A percentile compares a stretch with the other conserved stretches of the same genome.
phyloP scores from a whole-genome alignment of 2,797 vertebrate species.

The Eurystomus glaucurus region DNA sequence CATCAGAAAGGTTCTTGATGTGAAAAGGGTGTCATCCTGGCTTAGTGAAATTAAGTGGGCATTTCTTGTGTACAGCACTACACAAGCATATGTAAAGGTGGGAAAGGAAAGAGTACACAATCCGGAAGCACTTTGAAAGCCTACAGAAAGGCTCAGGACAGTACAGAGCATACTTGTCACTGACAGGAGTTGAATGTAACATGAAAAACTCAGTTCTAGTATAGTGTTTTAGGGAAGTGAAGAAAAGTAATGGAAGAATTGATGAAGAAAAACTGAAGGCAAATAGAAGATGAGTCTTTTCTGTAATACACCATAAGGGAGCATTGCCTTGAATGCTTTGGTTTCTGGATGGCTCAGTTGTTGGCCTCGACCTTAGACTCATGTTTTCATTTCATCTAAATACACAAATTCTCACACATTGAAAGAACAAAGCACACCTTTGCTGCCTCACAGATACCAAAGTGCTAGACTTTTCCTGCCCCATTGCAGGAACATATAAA shows the following conservation, averaged over 20 bases:
- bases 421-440: background rate
- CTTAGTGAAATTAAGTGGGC: background rate
- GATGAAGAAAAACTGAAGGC: background rate
- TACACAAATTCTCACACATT: background rate
- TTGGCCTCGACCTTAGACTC: background rate
- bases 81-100: background rate
- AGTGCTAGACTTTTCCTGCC: background rate
- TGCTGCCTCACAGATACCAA: background rate
- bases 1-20: background rate
- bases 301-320: background rate
- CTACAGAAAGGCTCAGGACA: background rate
- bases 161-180: rapidly evolving
- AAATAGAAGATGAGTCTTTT: background rate
- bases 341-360: background rate
- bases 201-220: background rate
- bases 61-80: background rate
- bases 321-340: background rate
- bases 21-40: background rate
- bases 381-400: background rate
- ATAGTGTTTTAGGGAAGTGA: background rate
- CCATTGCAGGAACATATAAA: background rate
- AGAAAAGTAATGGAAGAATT: background rate
- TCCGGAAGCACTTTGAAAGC: background rate
- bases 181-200: background rate
- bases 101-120: background rate